Evolutionary conservation across 2,888 invertebrate species (phyloP).

Genomic region (Lysandra coridon): DNA sequence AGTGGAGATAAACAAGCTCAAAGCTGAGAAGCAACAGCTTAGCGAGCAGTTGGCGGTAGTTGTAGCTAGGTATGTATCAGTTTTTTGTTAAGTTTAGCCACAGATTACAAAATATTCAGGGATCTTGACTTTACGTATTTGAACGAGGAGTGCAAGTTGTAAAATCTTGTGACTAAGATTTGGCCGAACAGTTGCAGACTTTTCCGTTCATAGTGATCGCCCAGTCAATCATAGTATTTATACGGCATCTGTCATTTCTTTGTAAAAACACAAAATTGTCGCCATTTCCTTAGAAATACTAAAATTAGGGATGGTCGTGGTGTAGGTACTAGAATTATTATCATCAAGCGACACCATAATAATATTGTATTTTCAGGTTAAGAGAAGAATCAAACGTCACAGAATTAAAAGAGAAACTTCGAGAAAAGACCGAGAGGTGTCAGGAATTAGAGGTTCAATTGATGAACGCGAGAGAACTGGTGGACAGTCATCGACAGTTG

Average conservation of each 20-base stretch:
- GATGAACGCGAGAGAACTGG: constrained; percentile 67
- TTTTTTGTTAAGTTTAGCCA: neutral
- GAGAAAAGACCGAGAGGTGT: constrained; percentile 66
- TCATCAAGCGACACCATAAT: neutral
- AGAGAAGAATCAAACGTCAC: constrained; percentile 65
- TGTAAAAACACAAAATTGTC: too few relatives aligned
- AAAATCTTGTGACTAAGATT: too few relatives aligned
- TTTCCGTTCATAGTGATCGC: too few relatives aligned
- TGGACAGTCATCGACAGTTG: constrained; percentile 54
- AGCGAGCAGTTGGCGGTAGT: constrained; percentile 52
- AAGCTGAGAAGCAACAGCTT: constrained; percentile 51
- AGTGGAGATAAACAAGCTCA: constrained; percentile 49
- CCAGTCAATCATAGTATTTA: too few relatives aligned
- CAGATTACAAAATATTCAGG: too few relatives aligned
- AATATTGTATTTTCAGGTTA: constrained; percentile 48
- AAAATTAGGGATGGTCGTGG: too few relatives aligned
- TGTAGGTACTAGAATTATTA: too few relatives aligned
- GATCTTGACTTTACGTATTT: too few relatives aligned
- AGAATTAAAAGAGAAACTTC: constrained; percentile 70
- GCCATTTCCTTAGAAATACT: too few relatives aligned
- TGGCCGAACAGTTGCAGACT: too few relatives aligned
- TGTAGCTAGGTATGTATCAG: constrained; percentile 49
- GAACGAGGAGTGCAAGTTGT: too few relatives aligned
- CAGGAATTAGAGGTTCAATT: constrained; percentile 70
- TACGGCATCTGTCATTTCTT: too few relatives aligned